Base-by-base conservation (phyloP, 2,113 vertebrate genomes). In the Podiceps cristatus region DNA sequence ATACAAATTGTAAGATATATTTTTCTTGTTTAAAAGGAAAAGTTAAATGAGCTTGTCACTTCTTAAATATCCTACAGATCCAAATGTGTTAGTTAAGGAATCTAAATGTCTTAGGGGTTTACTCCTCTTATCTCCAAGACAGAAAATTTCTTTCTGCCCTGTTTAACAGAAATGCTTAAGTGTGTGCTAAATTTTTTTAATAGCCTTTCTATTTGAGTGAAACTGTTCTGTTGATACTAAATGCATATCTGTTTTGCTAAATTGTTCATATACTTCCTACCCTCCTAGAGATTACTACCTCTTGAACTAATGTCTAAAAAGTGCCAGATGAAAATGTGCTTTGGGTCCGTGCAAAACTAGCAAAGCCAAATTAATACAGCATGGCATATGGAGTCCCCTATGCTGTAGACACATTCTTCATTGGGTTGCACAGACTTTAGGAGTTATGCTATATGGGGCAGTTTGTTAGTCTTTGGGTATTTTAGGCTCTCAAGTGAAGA, bases 141-240 rank as follows among this genome's bases (percentile, higher is more conserved):
- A 86, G 84, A 92, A 62, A 59, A 68, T 86, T 94, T 50, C 58
- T 96, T 97, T 96, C 90, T 7, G 5, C 13, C 17, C 19, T n/a
- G 12, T 88, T 94, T 85, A 40, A 92, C 29, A 95, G 59, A 92
- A 93, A n/a, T 50, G 23, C 13, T 56, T 53, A 75, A 78, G 17
- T 31, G 25, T 33, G 25, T 50, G 31, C 24, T 92, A 47, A 42
- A 28, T 31, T 60, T 92, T 67, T 92, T 60, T 86, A n/a, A 62
- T 63, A 68, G 15, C 11, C 3, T 60, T 82, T 86, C 86, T 18
- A 69, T 75, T 40, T 86, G 59, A 91, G 31, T 44, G n/a, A 80
- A 94, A 71, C 3, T 2, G 3, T 75, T 90, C 28, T 64, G 33
- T 56, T 79, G 42, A 37, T 78, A 68, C n/a, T 72, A 87, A 78